These are phyloP conservation scores for Otolemur crassicaudatus DNA, from an alignment of 2,797 vertebrate genomes.

Conservation along the genomic window DNA sequence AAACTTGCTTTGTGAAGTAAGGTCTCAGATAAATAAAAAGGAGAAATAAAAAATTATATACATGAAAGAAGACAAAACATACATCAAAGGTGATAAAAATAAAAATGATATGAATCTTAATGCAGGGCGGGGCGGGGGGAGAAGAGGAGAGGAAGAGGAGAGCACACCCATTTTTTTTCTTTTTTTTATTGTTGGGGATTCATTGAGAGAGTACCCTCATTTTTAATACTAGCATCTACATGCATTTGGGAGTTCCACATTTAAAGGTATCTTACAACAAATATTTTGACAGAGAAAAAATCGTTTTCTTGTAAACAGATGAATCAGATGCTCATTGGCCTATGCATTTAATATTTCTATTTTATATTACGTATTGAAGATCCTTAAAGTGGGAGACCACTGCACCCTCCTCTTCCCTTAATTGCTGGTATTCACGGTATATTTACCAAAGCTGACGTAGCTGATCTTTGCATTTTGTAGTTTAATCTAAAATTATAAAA, in stretches of 20 bases:
- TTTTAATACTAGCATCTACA: accelerated
- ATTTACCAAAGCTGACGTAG: neutral
- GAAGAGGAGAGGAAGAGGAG: too few relatives aligned
- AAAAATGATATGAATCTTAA: neutral
- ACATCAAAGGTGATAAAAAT: neutral
- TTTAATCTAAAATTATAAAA: neutral
- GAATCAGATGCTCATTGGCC: neutral
- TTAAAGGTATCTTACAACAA: neutral
- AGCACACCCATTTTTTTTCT: neutral
- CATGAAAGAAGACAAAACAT: neutral
- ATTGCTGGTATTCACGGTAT: neutral
- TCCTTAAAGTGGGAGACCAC: neutral
- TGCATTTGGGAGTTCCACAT: accelerated
- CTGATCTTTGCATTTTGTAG: neutral
- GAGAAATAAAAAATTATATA: neutral
- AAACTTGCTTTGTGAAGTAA: neutral
- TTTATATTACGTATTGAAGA: accelerated
- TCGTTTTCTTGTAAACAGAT: neutral
- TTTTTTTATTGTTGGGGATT: too few relatives aligned
- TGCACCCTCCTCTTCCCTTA: neutral
- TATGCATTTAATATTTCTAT: neutral
- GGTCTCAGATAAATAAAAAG: neutral
- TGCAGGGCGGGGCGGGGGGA: too few relatives aligned
- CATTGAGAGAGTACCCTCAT: too few relatives aligned
- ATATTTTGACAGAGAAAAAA: neutral